phyloP scores from a whole-genome alignment of 1,140 invertebrate species.

The Nasonia giraulti region DNA sequence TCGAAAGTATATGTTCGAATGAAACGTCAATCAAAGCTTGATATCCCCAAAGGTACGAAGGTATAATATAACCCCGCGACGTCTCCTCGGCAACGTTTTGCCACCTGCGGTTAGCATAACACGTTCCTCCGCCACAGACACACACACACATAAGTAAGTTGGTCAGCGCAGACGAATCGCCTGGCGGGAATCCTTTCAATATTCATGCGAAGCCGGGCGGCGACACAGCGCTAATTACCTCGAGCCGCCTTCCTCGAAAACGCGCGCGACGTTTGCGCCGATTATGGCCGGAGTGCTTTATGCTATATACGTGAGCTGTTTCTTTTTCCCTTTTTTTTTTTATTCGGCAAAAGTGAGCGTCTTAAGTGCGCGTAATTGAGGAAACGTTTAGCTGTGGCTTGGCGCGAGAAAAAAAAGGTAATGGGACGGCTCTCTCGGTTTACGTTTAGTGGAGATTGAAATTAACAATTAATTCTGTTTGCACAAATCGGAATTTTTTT shows the following conservation, averaged over 20 bases:
- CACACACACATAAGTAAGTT: neutral
- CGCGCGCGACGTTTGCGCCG: too few species aligned
- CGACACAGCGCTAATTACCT: neutral
- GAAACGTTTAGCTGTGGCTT: neutral
- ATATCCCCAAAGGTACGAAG: too few species aligned
- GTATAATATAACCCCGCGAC: neutral
- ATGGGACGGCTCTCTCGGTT: neutral
- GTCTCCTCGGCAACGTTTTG: neutral
- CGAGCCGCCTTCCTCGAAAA: too few species aligned
- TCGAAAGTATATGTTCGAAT: too few species aligned
- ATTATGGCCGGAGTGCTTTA: neutral
- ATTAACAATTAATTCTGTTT: neutral
- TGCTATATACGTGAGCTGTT: neutral
- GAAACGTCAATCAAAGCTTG: too few species aligned
- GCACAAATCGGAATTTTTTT: too few species aligned
- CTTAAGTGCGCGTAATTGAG: neutral
- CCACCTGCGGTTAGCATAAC: constrained; percentile 9
- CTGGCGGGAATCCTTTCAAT: neutral
- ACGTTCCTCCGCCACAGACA: neutral
- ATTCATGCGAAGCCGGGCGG: constrained; percentile 1
- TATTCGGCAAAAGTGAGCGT: neutral
- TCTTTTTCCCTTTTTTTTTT: neutral
- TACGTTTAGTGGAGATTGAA: neutral
- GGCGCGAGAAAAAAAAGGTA: neutral
- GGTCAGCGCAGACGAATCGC: neutral